These are phyloP conservation scores for Pardalotus punctatus DNA, from an alignment of 2,113 vertebrate species.

Conservation along the genomic window DNA sequence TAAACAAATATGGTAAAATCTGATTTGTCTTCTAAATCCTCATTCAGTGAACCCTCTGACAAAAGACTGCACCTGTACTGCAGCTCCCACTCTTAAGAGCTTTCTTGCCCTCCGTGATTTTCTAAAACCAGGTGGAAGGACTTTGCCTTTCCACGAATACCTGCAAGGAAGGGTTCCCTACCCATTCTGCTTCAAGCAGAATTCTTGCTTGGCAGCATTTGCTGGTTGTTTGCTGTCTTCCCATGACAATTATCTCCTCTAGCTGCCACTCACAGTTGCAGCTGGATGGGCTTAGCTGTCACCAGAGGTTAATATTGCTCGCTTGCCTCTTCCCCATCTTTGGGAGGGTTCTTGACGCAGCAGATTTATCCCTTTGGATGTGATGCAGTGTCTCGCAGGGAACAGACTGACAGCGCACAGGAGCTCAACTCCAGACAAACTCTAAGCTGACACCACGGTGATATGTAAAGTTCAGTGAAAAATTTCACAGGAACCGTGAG, in stretches of 20 bases:
- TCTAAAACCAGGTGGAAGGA: not conserved
- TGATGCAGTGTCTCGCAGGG: not conserved
- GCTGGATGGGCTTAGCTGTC: not conserved
- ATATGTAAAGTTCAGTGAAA: not conserved
- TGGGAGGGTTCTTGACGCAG: not conserved
- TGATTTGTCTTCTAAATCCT: not conserved
- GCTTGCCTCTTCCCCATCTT: not conserved
- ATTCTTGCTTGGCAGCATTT: not conserved
- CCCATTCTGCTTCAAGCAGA: not conserved
- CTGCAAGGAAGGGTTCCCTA: not conserved
- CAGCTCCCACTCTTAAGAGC: not conserved
- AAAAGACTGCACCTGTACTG: not conserved
- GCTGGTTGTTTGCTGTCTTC: not conserved
- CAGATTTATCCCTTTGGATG: not conserved
- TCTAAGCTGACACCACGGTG: not conserved
- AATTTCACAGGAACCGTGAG: not conserved
- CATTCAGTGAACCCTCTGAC: not conserved
- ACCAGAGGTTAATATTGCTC: not conserved
- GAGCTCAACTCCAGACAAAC: not conserved
- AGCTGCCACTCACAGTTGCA: not conserved
- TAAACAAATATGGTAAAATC: not conserved
- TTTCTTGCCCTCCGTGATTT: not conserved
- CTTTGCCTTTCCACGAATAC: not conserved
- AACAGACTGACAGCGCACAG: not conserved
- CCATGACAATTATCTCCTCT: not conserved